Base-by-base conservation (phyloP, 2,797 vertebrate species). In the Acomys russatus region DNA sequence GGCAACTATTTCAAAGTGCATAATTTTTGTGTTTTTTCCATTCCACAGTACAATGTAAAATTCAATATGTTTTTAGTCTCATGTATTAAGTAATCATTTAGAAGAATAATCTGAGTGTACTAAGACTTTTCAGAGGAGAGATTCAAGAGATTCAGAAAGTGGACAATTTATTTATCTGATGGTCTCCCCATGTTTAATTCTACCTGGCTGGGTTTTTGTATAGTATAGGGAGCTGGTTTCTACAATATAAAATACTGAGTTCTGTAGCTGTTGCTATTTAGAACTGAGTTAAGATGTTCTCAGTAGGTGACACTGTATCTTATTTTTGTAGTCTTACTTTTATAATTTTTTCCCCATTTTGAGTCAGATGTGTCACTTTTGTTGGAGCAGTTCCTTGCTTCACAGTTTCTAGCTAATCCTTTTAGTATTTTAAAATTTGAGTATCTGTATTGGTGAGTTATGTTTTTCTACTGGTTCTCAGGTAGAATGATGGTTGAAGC, bases 361-460 rank as follows among this genome's bases (percentile, higher is more conserved):
- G 51, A 73, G 64, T 94, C 74, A 77, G n/a, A 82, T 49, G 20
- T 71, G 15, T 95, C 63, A 88, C 20, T 94, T 88, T 25, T 23
- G 28, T 51, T 59, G 66, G 71, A 64, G 51, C 35, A 85, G 44
- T 95, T 93, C n/a, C 54, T 74, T 92, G 87, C 73, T 83, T 64
- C 1, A 73, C 82, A 33, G 8, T 83, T 93, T 96, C 20, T 54
- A 59, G 59, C 93, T 83, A 51, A 79, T 94, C 54, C 54, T 63
- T 35, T 95, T 74, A 92, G 23, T 23, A 33, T 86, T 54, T 93
- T 63, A 79, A 79, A 23, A 54, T 66, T 89, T 70, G 1, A 0
- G 35, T 28, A 49, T 78, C 61, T 63, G 30, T 44, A 44, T 73
- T 84, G 89, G 56, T 61, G 18, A 92, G 22, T 80, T 61, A 33